Conservation (phyloP, 2,888 invertebrate species). For the Callyntrura sp. region DNA sequence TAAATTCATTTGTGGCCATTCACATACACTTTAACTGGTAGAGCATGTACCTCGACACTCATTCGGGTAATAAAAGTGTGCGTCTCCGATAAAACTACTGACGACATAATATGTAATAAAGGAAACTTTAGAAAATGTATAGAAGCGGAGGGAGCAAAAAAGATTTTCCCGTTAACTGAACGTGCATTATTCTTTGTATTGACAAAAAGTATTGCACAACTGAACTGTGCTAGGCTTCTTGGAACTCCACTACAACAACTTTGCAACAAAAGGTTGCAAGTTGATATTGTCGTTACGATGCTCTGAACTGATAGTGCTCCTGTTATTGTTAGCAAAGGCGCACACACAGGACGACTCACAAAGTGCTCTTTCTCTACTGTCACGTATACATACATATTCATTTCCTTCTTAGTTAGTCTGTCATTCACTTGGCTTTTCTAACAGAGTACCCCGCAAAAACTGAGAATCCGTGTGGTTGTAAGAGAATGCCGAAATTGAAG, state of each 20-base stretch:
- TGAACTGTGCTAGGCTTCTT: too few species aligned
- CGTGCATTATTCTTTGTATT: conserved; percentile 48
- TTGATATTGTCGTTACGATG: not conserved
- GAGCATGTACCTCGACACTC: too few species aligned
- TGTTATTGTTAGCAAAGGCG: too few species aligned
- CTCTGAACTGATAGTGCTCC: too few species aligned
- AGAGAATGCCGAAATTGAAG: conserved; percentile 26
- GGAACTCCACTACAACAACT: not conserved
- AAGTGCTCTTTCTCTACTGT: not conserved
- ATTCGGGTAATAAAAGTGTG: conserved; percentile 19
- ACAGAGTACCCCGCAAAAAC: not conserved
- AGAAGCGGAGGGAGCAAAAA: not conserved
- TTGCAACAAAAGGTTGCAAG: not conserved
- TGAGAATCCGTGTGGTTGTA: not conserved
- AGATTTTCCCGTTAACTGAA: not conserved
- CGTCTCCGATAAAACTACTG: too few species aligned
- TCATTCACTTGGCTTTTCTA: not conserved
- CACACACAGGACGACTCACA: too few species aligned
- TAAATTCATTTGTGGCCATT: conserved; percentile 51
- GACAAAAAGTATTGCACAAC: not conserved
- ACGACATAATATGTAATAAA: too few species aligned
- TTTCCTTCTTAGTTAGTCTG: not conserved
- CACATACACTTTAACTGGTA: conserved; percentile 7
- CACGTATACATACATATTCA: not conserved
- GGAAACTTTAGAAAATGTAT: not conserved